Conservation (phyloP, 2,113 vertebrate genomes). For the Uropsilus gracilis region DNA sequence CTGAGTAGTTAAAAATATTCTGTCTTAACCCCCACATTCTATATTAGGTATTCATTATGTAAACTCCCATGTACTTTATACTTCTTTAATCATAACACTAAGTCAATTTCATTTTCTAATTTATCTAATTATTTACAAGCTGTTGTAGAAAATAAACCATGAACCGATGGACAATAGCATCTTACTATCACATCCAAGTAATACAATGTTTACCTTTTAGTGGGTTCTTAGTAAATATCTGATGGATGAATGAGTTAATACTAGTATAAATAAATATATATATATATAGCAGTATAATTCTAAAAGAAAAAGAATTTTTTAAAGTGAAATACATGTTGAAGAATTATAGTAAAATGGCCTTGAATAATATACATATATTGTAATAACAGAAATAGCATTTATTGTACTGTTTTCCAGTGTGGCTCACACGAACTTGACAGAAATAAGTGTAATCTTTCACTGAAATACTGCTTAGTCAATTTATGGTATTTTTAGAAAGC, state of each 20-base stretch:
- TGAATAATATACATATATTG: neutral
- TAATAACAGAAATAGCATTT: neutral
- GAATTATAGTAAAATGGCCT: neutral
- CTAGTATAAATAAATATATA: neutral
- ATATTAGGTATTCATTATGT: neutral
- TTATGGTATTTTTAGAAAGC: neutral
- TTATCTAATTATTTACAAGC: neutral
- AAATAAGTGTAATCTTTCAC: neutral
- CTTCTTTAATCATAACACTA: neutral
- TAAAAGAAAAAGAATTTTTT: neutral
- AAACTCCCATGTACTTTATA: neutral
- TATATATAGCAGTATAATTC: neutral
- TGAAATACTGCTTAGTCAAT: constrained; percentile 5
- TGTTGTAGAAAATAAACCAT: neutral
- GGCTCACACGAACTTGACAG: neutral
- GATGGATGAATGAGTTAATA: neutral
- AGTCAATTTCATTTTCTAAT: neutral
- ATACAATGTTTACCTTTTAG: neutral
- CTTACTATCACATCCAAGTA: neutral
- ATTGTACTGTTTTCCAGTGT: neutral
- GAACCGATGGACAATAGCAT: neutral
- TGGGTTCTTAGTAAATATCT: neutral
- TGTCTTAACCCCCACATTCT: neutral
- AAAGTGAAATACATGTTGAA: neutral
- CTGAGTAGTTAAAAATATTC: neutral